Conservation (phyloP, 2,888 invertebrate genomes). For the Heliothis peltigera region DNA sequence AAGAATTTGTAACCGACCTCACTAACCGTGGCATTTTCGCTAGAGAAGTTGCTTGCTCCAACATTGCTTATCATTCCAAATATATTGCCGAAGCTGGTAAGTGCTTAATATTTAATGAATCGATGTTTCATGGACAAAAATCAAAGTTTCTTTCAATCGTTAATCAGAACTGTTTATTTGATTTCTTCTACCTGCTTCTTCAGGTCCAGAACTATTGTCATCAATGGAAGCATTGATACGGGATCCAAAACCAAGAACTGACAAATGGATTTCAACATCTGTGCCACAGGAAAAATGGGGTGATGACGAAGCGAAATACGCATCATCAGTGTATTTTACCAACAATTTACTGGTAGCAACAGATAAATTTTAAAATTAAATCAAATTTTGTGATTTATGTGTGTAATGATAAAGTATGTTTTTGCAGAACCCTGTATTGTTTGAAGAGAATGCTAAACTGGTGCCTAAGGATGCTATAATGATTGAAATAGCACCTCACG, state of each 20-base stretch:
- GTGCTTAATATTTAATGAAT: neutral
- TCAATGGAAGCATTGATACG: neutral
- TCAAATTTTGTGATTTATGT: too few species aligned
- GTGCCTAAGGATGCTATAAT: conserved; percentile 9
- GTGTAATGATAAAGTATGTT: neutral
- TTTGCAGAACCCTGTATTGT: conserved; percentile 4
- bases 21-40: conserved; percentile 66
- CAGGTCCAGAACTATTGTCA: conserved; percentile 1
- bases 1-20: conserved; percentile 85
- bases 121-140: too few species aligned
- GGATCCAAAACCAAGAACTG: conserved; percentile 1
- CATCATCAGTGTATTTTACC: conserved; percentile 10
- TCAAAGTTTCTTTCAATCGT: too few species aligned
- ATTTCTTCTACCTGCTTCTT: neutral
- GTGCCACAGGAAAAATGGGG: conserved; percentile 7
- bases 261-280: conserved; percentile 23
- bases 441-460: conserved; percentile 8
- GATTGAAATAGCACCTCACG: conserved; percentile 17
- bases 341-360: conserved; percentile 16
- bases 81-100: conserved; percentile 15
- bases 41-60: conserved; percentile 89
- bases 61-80: conserved; percentile 93
- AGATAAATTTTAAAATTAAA: too few species aligned
- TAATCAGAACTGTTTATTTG: too few species aligned
- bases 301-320: conserved; percentile 8